Conservation (phyloP, 2,888 invertebrate genomes). For the Rhamphomyia laevipes region DNA sequence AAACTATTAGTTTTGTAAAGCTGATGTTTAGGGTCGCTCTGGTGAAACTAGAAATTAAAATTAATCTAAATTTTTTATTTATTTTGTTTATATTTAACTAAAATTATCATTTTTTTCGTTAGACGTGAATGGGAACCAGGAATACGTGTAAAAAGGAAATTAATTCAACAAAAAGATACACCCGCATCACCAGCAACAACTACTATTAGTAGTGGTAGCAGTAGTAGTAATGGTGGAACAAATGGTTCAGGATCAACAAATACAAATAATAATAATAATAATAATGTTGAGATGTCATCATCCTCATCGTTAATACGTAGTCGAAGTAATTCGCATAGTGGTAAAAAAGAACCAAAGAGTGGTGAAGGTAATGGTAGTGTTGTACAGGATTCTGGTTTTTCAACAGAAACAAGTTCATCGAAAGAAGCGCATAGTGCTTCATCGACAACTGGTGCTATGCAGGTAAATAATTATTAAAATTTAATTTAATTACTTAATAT, state of each 20-base stretch:
- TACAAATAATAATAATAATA: not conserved
- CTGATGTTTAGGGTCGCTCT: not conserved
- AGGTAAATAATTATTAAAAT: slow-evolving; percentile 27
- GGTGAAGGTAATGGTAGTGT: slow-evolving; percentile 46
- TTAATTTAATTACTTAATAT: slow-evolving; percentile 18
- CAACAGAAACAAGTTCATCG: slow-evolving; percentile 76
- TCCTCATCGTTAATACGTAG: slow-evolving; percentile 43
- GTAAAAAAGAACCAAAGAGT: slow-evolving; percentile 50
- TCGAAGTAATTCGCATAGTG: slow-evolving; percentile 51
- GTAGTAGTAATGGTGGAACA: slow-evolving; percentile 6
- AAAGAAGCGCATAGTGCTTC: slow-evolving; percentile 66
- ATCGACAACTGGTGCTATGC: slow-evolving; percentile 46
- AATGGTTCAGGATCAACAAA: not conserved
- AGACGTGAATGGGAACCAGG: slow-evolving; percentile 72
- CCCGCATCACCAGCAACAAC: slow-evolving; percentile 22
- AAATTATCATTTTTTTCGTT: not conserved
- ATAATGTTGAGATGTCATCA: slow-evolving; percentile 25
- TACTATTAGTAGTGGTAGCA: slow-evolving; percentile 3
- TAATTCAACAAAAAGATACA: slow-evolving; percentile 35
- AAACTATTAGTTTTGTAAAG: too few species aligned
- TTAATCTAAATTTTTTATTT: too few species aligned
- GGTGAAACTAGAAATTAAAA: not conserved
- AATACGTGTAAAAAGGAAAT: slow-evolving; percentile 57
- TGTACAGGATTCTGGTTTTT: slow-evolving; percentile 78
- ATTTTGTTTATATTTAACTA: not conserved